A percentile compares a stretch with the other conserved stretches of the same genome.
These are phyloP conservation scores for Isoperla grammatica DNA, from an alignment of 2,888 invertebrate genomes.

Conservation along the genomic window DNA sequence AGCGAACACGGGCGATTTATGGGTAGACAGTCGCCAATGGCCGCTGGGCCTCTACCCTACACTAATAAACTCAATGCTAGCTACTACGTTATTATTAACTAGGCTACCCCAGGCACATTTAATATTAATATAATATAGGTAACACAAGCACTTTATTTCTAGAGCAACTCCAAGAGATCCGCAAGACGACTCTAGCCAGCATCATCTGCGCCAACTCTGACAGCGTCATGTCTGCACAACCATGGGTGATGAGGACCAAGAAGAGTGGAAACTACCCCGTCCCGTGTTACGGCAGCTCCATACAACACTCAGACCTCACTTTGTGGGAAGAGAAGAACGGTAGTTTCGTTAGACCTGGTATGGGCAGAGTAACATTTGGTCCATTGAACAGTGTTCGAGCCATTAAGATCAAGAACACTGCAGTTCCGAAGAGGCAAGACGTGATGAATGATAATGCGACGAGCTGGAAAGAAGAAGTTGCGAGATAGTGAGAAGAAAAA, in stretches of 20 bases:
- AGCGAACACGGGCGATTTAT: too few species aligned
- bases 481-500: too few species aligned
- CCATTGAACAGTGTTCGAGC: not conserved
- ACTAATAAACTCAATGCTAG: too few species aligned
- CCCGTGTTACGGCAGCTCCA: conserved; percentile 56
- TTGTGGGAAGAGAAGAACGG: conserved; percentile 50
- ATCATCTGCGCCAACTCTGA: conserved; percentile 75
- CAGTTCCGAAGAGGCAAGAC: too few species aligned
- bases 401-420: not conserved
- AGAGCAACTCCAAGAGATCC: conserved; percentile 75
- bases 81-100: too few species aligned
- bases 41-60: too few species aligned
- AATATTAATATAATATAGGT: too few species aligned
- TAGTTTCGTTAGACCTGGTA: conserved; percentile 4
- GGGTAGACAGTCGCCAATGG: too few species aligned
- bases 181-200: conserved; percentile 65
- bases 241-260: conserved; percentile 61
- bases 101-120: too few species aligned
- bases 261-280: conserved; percentile 53
- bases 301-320: conserved; percentile 52
- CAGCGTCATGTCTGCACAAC: conserved; percentile 56
- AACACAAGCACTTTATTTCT: conserved; percentile 35
- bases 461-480: not conserved
- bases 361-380: not conserved
- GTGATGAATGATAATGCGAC: not conserved